Percentiles rank a stretch among this genome's conserved stretches.
Evolutionary conservation across 2,888 invertebrate species (phyloP).

Genomic region (Spisula subtruncata): DNA sequence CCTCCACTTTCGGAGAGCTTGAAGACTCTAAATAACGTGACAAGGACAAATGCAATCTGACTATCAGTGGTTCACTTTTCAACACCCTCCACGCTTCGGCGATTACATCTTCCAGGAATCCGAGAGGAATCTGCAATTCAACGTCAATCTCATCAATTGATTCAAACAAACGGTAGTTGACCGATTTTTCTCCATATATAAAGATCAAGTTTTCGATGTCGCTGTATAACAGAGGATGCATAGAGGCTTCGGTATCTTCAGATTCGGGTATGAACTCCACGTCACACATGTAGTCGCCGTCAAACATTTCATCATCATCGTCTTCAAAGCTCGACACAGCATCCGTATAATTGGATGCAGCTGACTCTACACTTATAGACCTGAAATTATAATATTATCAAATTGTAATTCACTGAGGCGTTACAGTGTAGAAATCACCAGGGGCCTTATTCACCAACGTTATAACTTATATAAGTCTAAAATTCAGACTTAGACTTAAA

Average conservation of each 20-base stretch:
- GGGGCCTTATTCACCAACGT: too few species aligned
- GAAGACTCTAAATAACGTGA: constrained; percentile 80
- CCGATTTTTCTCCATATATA: constrained; percentile 76
- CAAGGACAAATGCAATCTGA: constrained; percentile 79
- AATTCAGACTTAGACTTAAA: too few species aligned
- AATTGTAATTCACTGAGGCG: too few species aligned
- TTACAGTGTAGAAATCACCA: too few species aligned
- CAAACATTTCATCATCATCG: constrained; percentile 57
- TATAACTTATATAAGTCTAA: too few species aligned
- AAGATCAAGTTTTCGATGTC: constrained; percentile 79
- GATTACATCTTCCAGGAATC: constrained; percentile 74
- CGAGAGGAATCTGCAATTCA: constrained; percentile 76
- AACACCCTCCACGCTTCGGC: constrained; percentile 83
- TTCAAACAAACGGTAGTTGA: constrained; percentile 76
- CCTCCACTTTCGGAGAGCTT: constrained; percentile 80
- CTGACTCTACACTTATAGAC: constrained; percentile 74
- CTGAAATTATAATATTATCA: constrained; percentile 39
- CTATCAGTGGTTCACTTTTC: constrained; percentile 77
- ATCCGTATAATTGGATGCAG: constrained; percentile 75
- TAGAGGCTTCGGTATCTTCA: constrained; percentile 53
- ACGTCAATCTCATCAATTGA: constrained; percentile 83
- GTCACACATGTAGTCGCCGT: constrained; percentile 41
- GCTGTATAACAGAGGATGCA: constrained; percentile 67
- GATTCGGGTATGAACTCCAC: constrained; percentile 30
- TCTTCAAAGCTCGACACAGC: constrained; percentile 74